Percentiles rank a stretch among this genome's conserved stretches.
Conservation (phyloP, 2,797 vertebrate species). For the Oceanodroma leucorhoa region DNA sequence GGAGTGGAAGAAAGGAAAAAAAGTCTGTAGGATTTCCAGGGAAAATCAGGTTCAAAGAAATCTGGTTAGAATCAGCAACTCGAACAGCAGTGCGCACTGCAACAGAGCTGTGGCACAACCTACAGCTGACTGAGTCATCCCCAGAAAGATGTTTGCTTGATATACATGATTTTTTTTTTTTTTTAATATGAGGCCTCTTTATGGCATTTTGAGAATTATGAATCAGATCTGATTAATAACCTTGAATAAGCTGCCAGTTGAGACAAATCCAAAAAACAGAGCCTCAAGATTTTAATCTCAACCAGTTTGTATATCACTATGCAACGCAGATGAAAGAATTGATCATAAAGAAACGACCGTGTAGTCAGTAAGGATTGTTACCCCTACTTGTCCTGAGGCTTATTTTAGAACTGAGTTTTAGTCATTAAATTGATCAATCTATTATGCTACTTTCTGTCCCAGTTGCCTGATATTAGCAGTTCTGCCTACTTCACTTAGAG, state of each 20-base stretch:
- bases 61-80: background rate
- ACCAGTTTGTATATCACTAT: background rate
- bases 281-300: slow-evolving; percentile 11
- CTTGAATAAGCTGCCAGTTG: slow-evolving; percentile 30
- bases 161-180: background rate
- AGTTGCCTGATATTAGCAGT: background rate
- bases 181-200: background rate
- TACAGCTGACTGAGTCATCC: background rate
- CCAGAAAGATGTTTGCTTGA: background rate
- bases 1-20: background rate
- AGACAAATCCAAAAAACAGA: background rate
- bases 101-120: background rate
- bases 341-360: background rate
- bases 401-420: slow-evolving; percentile 8
- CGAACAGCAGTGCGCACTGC: background rate
- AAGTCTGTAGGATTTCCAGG: background rate
- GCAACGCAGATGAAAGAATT: background rate
- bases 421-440: background rate
- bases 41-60: background rate
- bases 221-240: slow-evolving; percentile 26
- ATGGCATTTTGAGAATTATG: slow-evolving; percentile 12
- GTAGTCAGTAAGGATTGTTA: slow-evolving; percentile 16
- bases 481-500: slow-evolving; percentile 7
- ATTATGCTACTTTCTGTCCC: background rate
- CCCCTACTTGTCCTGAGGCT: slow-evolving; percentile 5